Evolutionary conservation across 2,113 vertebrate genomes (phyloP).

Genomic region (Ornithorhynchus anatinus): DNA sequence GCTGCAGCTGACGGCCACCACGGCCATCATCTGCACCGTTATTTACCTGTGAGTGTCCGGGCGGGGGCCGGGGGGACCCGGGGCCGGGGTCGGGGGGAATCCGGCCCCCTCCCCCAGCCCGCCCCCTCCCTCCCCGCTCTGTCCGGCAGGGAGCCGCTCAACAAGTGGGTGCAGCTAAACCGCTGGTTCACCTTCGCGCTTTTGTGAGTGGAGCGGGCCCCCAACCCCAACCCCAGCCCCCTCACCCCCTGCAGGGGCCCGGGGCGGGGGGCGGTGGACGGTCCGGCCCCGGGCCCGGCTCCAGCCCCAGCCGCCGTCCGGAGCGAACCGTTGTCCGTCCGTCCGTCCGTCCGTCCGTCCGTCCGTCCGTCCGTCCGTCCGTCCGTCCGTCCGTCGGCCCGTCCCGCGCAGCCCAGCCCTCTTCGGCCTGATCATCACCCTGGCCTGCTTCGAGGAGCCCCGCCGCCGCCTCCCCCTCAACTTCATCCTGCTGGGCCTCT

Average conservation of each 20-base stretch:
- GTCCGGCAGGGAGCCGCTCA: slow-evolving; percentile 64
- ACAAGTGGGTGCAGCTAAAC: slow-evolving; percentile 48
- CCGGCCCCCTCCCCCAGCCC: not conserved
- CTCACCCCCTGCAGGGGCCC: too few relatives aligned
- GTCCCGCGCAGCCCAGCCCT: slow-evolving; percentile 59
- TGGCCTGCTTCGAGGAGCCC: slow-evolving; percentile 74
- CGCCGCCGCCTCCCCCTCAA: slow-evolving; percentile 78
- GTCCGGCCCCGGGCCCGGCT: too few relatives aligned
- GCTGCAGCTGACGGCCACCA: slow-evolving; percentile 73
- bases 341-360: too few relatives aligned
- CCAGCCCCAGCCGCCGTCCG: too few relatives aligned
- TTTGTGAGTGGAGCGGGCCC: slow-evolving; percentile 84
- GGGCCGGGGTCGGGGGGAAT: not conserved
- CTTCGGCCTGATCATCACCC: slow-evolving; percentile 62
- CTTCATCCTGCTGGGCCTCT: slow-evolving; percentile 79
- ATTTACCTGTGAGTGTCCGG: slow-evolving; percentile 73
- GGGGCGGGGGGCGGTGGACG: too few relatives aligned
- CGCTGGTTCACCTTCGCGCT: slow-evolving; percentile 72
- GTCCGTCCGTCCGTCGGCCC: too few relatives aligned
- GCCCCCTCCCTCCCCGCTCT: not conserved
- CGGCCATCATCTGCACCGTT: slow-evolving; percentile 78
- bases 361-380: too few relatives aligned
- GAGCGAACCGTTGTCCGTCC: too few relatives aligned
- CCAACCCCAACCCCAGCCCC: too few relatives aligned
- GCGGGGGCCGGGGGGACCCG: not conserved